Evolutionary conservation across 2,797 vertebrate genomes (phyloP), one percentile per base, ranked within the genome.

Genomic region (Cottoperca gobio): DNA sequence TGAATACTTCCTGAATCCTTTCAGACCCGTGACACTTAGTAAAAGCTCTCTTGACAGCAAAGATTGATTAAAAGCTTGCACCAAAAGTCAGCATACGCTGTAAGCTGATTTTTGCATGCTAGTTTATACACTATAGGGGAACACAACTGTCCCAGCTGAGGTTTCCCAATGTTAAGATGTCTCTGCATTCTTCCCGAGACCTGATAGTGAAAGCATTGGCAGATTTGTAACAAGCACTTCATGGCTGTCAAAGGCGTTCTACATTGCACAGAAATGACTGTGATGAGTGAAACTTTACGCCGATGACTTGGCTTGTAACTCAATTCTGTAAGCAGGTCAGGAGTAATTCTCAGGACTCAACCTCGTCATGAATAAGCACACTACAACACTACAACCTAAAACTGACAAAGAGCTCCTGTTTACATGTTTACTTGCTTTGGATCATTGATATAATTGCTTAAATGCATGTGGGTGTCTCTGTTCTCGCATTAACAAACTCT

Each of bases 251-350:
- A 64, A 69, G 37, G 17, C 59, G 67, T 55, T 69, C 58, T 79
- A 67, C 19, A 1, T 37, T 63, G 52, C 72, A 43, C 28, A 76
- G 43, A 68, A 75, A 63, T 28, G 0, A 64, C 37, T 16, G 49
- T 21, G 58, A 83, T 66, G 63, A 81, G 60, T 84, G 70, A 70
- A 82, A 77, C 74, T 40, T 81, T 64, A 72, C 3, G 37, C 54
- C 59, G 43, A 13, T 19, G 10, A 21, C 42, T 63, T 45, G 8
- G 45, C 53, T n/a, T 59, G 54, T 49, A 76, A 72, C 37, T 67
- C 69, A 57, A 33, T 23, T 33, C 49, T 69, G 24, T 39, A 72
- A 64, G 39, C 23, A 0, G 37, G 63, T 80, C 65, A 72, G 40
- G 45, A 59, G 57, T 46, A 63, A 45, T 64, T 40, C 23, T 28